A percentile compares a stretch with the other conserved stretches of the same genome.
These are phyloP conservation scores for Pluvialis apricaria DNA, from an alignment of 2,113 vertebrate species.

Conservation along the genomic window DNA sequence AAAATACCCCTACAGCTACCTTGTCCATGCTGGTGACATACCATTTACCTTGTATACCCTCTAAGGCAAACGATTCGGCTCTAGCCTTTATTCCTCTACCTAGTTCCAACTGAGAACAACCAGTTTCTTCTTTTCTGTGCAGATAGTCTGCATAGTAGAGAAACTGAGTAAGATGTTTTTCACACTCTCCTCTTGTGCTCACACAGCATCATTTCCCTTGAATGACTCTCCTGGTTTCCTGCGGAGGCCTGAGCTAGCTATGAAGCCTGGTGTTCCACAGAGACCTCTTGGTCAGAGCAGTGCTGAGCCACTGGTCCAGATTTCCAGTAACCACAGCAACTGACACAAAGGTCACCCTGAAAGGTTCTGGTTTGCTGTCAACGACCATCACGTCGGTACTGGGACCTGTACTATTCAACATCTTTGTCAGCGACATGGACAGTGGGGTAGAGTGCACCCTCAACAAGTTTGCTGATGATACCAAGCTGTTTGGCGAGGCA, in stretches of 20 bases:
- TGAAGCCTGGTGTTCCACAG: neutral
- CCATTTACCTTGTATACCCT: neutral
- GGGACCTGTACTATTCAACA: too few relatives aligned
- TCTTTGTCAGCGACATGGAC: too few relatives aligned
- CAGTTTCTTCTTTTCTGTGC: neutral
- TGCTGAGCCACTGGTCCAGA: neutral
- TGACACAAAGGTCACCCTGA: neutral
- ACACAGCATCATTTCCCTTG: neutral
- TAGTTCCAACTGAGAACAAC: neutral
- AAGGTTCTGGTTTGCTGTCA: neutral
- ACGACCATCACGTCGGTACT: too few relatives aligned
- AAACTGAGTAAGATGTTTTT: neutral
- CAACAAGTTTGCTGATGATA: too few relatives aligned
- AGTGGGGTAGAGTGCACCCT: too few relatives aligned
- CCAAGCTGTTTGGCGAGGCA: too few relatives aligned
- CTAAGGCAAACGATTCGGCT: neutral
- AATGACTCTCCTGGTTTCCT: neutral
- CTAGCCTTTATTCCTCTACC: neutral
- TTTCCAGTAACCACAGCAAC: neutral
- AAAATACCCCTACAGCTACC: neutral
- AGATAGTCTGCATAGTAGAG: neutral
- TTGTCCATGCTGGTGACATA: neutral
- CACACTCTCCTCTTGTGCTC: neutral
- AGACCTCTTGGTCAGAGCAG: neutral
- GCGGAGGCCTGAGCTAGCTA: neutral